These are phyloP conservation scores for Podabrus alpinus DNA, from an alignment of 2,888 invertebrate species.

Conservation along the genomic window DNA sequence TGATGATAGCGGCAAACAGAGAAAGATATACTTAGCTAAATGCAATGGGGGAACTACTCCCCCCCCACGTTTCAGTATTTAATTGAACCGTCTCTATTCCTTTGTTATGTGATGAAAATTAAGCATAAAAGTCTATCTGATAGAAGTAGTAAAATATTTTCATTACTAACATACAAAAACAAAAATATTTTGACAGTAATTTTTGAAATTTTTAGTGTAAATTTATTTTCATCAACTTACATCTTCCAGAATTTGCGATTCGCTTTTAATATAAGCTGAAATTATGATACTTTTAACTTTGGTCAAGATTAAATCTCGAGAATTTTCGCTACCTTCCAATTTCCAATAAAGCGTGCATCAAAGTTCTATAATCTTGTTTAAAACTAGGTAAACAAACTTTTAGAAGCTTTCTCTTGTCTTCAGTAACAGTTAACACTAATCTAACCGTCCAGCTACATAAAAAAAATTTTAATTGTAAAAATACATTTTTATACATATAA, in stretches of 20 bases:
- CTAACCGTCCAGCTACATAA: slow-evolving; percentile 70
- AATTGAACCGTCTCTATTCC: no score
- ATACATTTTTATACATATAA: neutral
- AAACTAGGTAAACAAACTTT: slow-evolving; percentile 76
- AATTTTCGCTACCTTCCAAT: slow-evolving; percentile 52
- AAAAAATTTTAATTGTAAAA: neutral
- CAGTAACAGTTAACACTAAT: slow-evolving; percentile 66
- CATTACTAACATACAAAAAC: no score
- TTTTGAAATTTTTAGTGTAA: neutral
- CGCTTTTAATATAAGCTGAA: slow-evolving; percentile 38
- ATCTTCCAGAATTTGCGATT: slow-evolving; percentile 21
- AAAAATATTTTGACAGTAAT: neutral
- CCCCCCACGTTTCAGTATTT: no score
- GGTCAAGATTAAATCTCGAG: slow-evolving; percentile 56
- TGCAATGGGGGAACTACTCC: no score
- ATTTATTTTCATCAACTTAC: neutral
- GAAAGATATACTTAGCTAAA: no score
- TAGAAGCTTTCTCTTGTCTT: slow-evolving; percentile 64
- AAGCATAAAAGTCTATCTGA: no score
- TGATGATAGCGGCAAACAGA: no score
- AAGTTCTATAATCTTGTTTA: slow-evolving; percentile 70
- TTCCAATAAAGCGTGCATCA: slow-evolving; percentile 68
- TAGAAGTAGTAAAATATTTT: no score
- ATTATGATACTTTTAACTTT: slow-evolving; percentile 63
- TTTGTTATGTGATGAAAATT: no score